These are phyloP conservation scores for Elegia similella DNA, from an alignment of 2,888 invertebrate genomes.

Conservation along the genomic window DNA sequence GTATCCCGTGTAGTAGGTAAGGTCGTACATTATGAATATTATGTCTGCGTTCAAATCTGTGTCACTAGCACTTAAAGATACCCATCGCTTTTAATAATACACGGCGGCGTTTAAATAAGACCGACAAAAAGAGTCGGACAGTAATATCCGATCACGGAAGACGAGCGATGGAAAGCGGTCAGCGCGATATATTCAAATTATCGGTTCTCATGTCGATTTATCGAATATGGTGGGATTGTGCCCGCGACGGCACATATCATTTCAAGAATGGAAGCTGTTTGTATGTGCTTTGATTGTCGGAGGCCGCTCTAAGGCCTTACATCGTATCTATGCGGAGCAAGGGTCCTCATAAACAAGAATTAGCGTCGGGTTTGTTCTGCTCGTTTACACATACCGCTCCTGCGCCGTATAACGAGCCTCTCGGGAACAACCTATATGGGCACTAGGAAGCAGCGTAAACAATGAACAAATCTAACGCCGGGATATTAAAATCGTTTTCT, in stretches of 20 bases:
- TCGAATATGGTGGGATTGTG: slow-evolving; percentile 50
- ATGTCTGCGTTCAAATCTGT: slow-evolving; percentile 56
- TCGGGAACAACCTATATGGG: slow-evolving; percentile 61
- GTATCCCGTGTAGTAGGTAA: slow-evolving; percentile 50
- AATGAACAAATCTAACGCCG: slow-evolving; percentile 57
- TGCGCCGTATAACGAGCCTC: slow-evolving; percentile 65
- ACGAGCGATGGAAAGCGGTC: slow-evolving; percentile 42
- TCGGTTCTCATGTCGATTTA: slow-evolving; percentile 44
- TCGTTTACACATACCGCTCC: slow-evolving; percentile 78
- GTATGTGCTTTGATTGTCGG: slow-evolving; percentile 58
- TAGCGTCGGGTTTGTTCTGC: slow-evolving; percentile 70
- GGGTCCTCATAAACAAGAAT: slow-evolving; percentile 76
- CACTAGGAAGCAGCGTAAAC: slow-evolving; percentile 68
- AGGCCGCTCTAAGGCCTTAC: slow-evolving; percentile 56
- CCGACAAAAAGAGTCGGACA: slow-evolving; percentile 40
- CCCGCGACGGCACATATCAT: slow-evolving; percentile 46
- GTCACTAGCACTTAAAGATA: slow-evolving; percentile 60
- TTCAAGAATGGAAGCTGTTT: slow-evolving; percentile 42
- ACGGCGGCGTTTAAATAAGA: slow-evolving; percentile 44
- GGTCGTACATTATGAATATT: slow-evolving; percentile 60
- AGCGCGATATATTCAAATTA: slow-evolving; percentile 36
- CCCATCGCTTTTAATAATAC: slow-evolving; percentile 55
- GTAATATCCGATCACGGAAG: slow-evolving; percentile 28
- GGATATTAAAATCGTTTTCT: slow-evolving; percentile 57
- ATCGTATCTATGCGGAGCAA: slow-evolving; percentile 57